These are phyloP conservation scores for Seriola aureovittata DNA, from an alignment of 2,113 vertebrate genomes.

Conservation along the genomic window DNA sequence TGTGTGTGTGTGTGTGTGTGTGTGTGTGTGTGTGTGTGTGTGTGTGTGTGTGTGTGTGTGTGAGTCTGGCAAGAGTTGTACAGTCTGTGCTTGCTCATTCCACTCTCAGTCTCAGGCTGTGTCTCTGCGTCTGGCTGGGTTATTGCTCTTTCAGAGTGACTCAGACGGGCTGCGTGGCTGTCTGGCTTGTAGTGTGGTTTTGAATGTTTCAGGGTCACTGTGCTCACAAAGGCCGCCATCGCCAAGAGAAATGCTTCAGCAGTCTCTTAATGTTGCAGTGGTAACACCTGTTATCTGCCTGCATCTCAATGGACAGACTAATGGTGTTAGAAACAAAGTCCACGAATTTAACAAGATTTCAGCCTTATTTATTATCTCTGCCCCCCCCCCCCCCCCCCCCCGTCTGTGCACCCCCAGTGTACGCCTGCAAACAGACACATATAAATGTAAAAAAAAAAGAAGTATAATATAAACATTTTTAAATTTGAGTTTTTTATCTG, in stretches of 20 bases:
- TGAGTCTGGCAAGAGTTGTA: slow-evolving; percentile 42
- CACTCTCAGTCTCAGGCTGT: slow-evolving; percentile 60
- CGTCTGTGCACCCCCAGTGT: neutral
- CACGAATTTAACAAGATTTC: neutral
- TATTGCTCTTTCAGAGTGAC: slow-evolving; percentile 76
- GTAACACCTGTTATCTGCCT: slow-evolving; percentile 39
- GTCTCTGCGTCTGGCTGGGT: slow-evolving; percentile 65
- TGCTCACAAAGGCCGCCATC: slow-evolving; percentile 45
- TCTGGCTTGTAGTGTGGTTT: slow-evolving; percentile 72
- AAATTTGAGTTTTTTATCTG: neutral
- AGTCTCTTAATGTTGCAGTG: slow-evolving; percentile 23
- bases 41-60: slow-evolving; percentile 25
- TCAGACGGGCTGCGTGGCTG: slow-evolving; percentile 71
- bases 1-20: slow-evolving; percentile 11
- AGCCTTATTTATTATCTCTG: neutral
- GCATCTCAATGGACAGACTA: slow-evolving; percentile 22
- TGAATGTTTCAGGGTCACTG: slow-evolving; percentile 78
- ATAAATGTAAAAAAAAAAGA: no score
- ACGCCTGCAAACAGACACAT: neutral
- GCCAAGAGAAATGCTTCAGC: slow-evolving; percentile 43
- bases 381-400: no score
- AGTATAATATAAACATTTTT: neutral
- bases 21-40: neutral
- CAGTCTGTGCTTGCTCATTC: slow-evolving; percentile 53
- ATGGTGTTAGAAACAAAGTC: slow-evolving; percentile 25